These are phyloP conservation scores for Anthonomus grandis DNA, from an alignment of 1,140 invertebrate genomes.

Conservation along the genomic window DNA sequence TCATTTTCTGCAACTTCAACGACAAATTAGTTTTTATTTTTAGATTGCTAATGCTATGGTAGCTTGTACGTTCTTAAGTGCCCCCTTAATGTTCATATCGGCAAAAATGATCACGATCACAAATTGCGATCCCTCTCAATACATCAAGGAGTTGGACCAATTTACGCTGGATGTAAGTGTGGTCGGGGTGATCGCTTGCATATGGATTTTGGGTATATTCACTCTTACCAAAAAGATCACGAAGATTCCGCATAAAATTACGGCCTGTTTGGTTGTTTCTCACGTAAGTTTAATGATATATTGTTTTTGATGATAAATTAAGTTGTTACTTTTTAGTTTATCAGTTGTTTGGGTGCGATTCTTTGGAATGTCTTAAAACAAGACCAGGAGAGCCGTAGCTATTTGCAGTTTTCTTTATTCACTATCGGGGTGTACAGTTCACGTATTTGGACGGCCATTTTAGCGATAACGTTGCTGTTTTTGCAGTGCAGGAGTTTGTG, in stretches of 20 bases:
- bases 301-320: constrained; percentile 5
- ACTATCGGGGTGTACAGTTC: constrained; percentile 72
- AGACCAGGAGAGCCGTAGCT: constrained; percentile 54
- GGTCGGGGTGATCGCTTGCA: constrained; percentile 66
- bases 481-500: constrained; percentile 77
- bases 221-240: constrained; percentile 72
- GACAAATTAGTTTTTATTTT: too few species aligned
- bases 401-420: constrained; percentile 70
- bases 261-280: constrained; percentile 71
- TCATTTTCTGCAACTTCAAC: too few species aligned
- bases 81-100: constrained; percentile 92
- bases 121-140: constrained; percentile 63
- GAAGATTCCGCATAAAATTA: constrained; percentile 79
- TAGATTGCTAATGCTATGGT: constrained; percentile 90
- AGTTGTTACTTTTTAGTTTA: constrained; percentile 49
- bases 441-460: constrained; percentile 77
- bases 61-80: constrained; percentile 88
- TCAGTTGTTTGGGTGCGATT: constrained; percentile 65
- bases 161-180: constrained; percentile 84
- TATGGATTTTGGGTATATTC: constrained; percentile 78
- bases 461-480: constrained; percentile 77
- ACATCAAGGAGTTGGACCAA: constrained; percentile 68
- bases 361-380: constrained; percentile 59
- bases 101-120: constrained; percentile 86
- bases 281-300: constrained; percentile 59